Base-by-base conservation (phyloP, 2,113 vertebrate species). In the Chloropsis hardwickii region DNA sequence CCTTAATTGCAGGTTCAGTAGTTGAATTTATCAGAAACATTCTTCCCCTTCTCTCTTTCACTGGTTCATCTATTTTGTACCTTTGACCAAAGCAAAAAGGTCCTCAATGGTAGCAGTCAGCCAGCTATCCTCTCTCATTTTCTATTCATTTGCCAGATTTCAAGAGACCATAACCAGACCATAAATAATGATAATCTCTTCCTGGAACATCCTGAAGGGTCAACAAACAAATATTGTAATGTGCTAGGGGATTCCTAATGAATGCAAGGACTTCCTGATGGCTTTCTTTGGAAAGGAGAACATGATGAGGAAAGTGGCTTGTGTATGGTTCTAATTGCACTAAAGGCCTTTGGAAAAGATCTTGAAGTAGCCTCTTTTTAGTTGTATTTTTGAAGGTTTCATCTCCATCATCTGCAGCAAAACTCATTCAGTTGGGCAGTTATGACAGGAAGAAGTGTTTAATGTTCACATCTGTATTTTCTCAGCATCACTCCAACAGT, bases 381-480 rank as follows among this genome's bases (percentile, higher is more conserved):
- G 27, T 14, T 72, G 42, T 47, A 15, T 86, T 92, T 92, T 76
- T 69, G 70, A 37, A 62, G 40, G 12, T 45, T 87, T 93, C 50
- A 37, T 58, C 57, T 90, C 18, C 14, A 21, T 74, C 33, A 42
- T 39, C 56, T 83, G 42, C 47, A 86, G 48, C 19, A 73, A 93
- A 95, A 80, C 20, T 69, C n/a, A 40, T 56, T 74, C 56, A 33
- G 11, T n/a, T 53, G 42, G 42, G 35, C 28, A 58, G n/a, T 77
- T 91, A 69, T 58, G 53, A 70, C 82, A 96, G 69, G 65, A 94
- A 73, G 56, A 84, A 91, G 28, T 39, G 51, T 77, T 78, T 82
- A 42, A 71, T 82, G 62, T 88, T 90, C 53, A 4, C 44, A 84
- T 90, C 76, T 94, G 69, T 48, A 48, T 86, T 95, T 94, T 93